Evolutionary conservation across 2,113 vertebrate species (phyloP).

Genomic region (Crypturellus undulatus): DNA sequence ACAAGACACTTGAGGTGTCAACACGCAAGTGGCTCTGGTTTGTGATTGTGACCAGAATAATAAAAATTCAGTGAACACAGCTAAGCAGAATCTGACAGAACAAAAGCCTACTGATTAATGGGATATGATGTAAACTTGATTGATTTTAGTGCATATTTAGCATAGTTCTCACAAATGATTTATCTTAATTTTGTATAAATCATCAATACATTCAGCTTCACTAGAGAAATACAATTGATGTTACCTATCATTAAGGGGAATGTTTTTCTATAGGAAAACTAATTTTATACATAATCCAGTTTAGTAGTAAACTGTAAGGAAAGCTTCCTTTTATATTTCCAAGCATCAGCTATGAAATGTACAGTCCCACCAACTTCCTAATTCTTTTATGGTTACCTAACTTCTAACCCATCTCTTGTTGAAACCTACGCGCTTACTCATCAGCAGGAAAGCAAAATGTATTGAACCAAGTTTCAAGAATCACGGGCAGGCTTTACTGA

Average conservation of each 20-base stretch:
- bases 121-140: neutral
- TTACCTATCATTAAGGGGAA: neutral
- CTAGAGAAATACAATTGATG: neutral
- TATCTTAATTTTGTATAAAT: constrained; percentile 48
- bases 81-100: neutral
- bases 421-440: neutral
- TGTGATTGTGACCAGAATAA: neutral
- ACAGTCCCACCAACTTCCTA: neutral
- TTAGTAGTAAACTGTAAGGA: neutral
- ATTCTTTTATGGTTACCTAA: neutral
- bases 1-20: neutral
- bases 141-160: constrained; percentile 19
- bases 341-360: neutral
- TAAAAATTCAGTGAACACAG: neutral
- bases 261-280: constrained; percentile 24
- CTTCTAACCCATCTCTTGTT: accelerated
- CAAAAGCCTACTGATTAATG: neutral
- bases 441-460: neutral
- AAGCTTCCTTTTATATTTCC: neutral
- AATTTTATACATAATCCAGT: constrained; percentile 10
- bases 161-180: constrained; percentile 5
- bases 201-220: neutral
- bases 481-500: neutral
- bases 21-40: neutral
- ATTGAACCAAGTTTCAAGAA: neutral